Evolutionary conservation across 2,797 vertebrate species (phyloP), one percentile per base, ranked within the genome.

Genomic region (Todus mexicanus): DNA sequence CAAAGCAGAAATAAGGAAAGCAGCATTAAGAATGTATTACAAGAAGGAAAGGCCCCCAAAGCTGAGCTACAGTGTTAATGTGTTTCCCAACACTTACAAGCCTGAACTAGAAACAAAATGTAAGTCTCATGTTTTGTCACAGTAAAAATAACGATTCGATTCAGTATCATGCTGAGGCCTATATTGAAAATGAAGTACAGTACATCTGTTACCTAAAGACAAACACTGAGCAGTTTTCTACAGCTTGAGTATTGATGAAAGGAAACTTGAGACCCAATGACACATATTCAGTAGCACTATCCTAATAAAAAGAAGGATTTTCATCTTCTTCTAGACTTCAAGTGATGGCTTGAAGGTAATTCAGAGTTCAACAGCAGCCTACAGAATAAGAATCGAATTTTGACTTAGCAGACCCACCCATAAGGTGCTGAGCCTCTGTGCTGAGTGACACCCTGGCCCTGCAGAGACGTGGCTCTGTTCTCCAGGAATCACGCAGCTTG

Each of bases 1-100:
- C 17, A 79, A 79, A 57, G 27, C 20, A 90, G 31, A 87, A 92
- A 74, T n/a, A 50, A 63, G 87, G 5, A 29, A 4, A 22, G 12
- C 3, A 87, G 25, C 12, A 54, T 0, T 70, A 48, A 59, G 31
- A 81, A 60, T 0, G 0, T 35, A 11, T 33, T 20, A 73, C 21
- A 43, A 57, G 19, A 38, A 42, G 25, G n/a, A 64, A 21, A 71
- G 25, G 8, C 56, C 26, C n/a, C 15, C 17, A 68, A 9, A 70
- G 5, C 12, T 17, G 40, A 89, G 29, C n/a, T 79, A 40, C 3
- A 31, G 42, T 15, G 37, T 81, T 25, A 37, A 29, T 4, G 11
- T 12, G 18, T 18, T 77, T 27, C 22, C 15, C 27, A 77, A 68
- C 15, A 23, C 10, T 63, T 70, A 43, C 0, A 3, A 50, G 60